Base-by-base conservation (phyloP, 2,797 vertebrate genomes). In the Acipenser oxyrinchus region DNA sequence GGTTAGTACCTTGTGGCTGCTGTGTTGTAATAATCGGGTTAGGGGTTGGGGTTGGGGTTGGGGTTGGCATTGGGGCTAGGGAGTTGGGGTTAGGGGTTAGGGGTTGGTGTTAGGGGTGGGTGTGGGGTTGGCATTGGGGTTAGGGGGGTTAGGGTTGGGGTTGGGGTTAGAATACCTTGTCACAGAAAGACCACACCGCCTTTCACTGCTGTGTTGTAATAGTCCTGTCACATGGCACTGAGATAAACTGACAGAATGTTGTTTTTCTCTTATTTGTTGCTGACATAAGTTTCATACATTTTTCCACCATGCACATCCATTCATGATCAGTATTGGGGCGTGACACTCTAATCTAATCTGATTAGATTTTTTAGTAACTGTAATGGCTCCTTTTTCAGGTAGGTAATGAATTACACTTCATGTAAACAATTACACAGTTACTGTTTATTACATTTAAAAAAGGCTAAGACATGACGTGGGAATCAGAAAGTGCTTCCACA, bases 161-260 rank as follows among this genome's bases (percentile, higher is more conserved):
- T 37, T 37, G 23, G 23, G 23, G 23, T 37, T 37, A 37, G 23
- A 37, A 55, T 15, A 58, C 68, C 13, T 80, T 98, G 78, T 87
- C 89, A 0, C 79, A 7, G 74, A 76, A 1, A 65, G 91, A 99
- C 75, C 97, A 99, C 74, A 75, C 82, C 0, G 48, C 77, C 0
- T 83, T 83, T 71, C 93, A 96, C 85, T 98, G 95, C 84, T 98
- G 94, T 9, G 76, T 94, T 1, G 93, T 98, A 51, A 78, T 95
- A 73, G 89, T 99, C 68, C 89, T 99, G 10, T 99, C 97, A 57
- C 97, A 99, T 0, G 97, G 97, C 49, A 91, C 92, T 37, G 91
- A 97, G 92, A 96, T 98, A 80, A 72, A 81, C 8, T 48, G 10
- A 23, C 23, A 37, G 23, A 37, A 37, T 37, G 10, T 62, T 62